Evolutionary conservation across 2,113 vertebrate species (phyloP).

Genomic region (Amphiprion percula): DNA sequence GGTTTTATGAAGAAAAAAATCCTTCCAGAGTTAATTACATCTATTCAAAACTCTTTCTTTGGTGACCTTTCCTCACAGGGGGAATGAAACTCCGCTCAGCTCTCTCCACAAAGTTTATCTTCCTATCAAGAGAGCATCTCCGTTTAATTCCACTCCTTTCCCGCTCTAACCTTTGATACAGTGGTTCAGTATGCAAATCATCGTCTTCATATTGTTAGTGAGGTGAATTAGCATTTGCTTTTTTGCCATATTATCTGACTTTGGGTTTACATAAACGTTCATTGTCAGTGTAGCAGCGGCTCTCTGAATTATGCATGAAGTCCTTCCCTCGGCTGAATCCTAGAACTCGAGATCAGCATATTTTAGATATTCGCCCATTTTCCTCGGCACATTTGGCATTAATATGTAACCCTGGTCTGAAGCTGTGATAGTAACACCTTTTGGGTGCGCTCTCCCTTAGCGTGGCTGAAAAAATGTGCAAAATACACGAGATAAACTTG

Average conservation of each 20-base stretch:
- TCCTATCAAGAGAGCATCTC: conserved; percentile 74
- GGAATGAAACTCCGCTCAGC: conserved; percentile 57
- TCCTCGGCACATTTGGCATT: conserved; percentile 65
- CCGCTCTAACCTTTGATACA: conserved; percentile 77
- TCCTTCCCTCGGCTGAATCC: conserved; percentile 68
- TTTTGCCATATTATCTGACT: conserved; percentile 81
- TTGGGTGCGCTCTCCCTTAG: conserved; percentile 15
- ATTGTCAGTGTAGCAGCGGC: conserved; percentile 67
- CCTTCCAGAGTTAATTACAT: conserved; percentile 64
- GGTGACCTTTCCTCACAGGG: conserved; percentile 70
- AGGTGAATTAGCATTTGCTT: conserved; percentile 82
- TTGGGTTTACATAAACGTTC: conserved; percentile 84
- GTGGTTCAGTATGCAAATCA: conserved; percentile 75
- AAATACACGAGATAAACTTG: conserved; percentile 43
- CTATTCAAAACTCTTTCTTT: conserved; percentile 60
- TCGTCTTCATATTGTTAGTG: conserved; percentile 80
- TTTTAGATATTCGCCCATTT: conserved; percentile 76
- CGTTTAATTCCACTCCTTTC: conserved; percentile 76
- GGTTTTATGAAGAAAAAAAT: conserved; percentile 8
- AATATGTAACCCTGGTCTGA: conserved; percentile 70
- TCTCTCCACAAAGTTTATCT: conserved; percentile 74
- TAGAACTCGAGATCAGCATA: conserved; percentile 79
- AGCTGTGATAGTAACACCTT: conserved; percentile 70
- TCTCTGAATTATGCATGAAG: conserved; percentile 82
- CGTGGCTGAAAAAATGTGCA: conserved; percentile 18